These are phyloP conservation scores for Anthoptus insignis DNA, from an alignment of 2,888 invertebrate species.

Conservation along the genomic window DNA sequence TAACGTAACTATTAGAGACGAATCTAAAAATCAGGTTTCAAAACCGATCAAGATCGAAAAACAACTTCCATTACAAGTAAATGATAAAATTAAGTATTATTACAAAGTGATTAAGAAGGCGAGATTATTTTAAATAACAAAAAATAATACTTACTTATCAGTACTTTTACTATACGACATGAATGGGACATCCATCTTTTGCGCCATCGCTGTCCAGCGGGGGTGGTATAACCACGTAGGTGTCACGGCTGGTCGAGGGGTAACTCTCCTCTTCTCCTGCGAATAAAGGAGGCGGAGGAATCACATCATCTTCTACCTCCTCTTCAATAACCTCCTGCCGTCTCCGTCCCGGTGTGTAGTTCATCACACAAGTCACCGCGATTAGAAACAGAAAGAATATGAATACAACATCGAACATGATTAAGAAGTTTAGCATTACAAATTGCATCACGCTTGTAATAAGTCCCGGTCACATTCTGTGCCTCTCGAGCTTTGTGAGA, in stretches of 20 bases:
- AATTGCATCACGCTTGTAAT: conserved; percentile 90
- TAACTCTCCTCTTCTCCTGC: conserved; percentile 67
- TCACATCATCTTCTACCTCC: conserved; percentile 80
- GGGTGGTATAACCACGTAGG: conserved; percentile 82
- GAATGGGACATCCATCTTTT: conserved; percentile 82
- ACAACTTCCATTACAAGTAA: too few species aligned
- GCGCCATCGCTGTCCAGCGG: conserved; percentile 72
- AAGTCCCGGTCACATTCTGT: conserved; percentile 74
- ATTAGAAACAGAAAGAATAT: conserved; percentile 95
- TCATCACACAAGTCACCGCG: conserved; percentile 93
- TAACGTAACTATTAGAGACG: too few species aligned
- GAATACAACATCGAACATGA: conserved; percentile 96
- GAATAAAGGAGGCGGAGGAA: conserved; percentile 82
- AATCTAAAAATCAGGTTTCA: too few species aligned
- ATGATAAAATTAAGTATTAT: too few species aligned
- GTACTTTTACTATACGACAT: conserved; percentile 82
- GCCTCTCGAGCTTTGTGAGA: conserved; percentile 47
- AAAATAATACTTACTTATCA: conserved; percentile 72
- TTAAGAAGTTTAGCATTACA: conserved; percentile 94
- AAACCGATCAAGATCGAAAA: too few species aligned
- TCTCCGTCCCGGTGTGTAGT: conserved; percentile 91
- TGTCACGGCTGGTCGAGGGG: conserved; percentile 71
- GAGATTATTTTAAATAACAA: too few species aligned
- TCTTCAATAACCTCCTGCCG: conserved; percentile 82
- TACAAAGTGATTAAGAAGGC: too few species aligned